Conservation (phyloP, 2,113 vertebrate species). For the Chamaetylas fuelleborni region DNA sequence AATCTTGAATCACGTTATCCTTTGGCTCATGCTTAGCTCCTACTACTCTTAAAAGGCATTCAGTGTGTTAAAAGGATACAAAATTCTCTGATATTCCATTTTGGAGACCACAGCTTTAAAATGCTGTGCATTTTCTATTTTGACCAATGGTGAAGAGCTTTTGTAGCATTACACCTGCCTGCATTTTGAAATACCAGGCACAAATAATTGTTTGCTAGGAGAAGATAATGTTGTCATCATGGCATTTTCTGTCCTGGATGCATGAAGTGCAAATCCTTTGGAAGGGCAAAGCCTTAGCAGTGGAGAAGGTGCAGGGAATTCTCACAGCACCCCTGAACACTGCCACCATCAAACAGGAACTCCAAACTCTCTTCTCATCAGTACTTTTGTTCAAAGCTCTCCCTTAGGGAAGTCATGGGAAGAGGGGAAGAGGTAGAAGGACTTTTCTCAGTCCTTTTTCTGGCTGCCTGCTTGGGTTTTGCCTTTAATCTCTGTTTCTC, state of each 20-base stretch:
- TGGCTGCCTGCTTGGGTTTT: not conserved
- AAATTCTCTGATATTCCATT: not conserved
- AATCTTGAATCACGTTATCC: not conserved
- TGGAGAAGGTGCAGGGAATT: not conserved
- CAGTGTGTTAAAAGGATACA: not conserved
- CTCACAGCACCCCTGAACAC: not conserved
- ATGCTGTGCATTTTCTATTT: not conserved
- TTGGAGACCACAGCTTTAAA: not conserved
- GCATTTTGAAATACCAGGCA: not conserved
- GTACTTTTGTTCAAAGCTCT: not conserved
- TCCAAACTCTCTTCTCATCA: not conserved
- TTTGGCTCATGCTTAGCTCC: not conserved
- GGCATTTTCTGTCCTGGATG: not conserved
- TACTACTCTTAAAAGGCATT: not conserved
- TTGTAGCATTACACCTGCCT: not conserved
- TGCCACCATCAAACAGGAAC: not conserved
- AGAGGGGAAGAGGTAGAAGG: not conserved
- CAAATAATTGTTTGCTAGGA: not conserved
- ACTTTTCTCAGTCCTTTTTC: not conserved
- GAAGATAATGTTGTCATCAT: fast-evolving
- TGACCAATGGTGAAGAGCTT: fast-evolving
- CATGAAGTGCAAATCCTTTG: not conserved
- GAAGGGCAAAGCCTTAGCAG: not conserved
- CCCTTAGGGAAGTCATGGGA: not conserved
- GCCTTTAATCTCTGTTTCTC: not conserved